These are phyloP conservation scores for Pogona vitticeps DNA, from an alignment of 2,113 vertebrate species.

Conservation along the genomic window DNA sequence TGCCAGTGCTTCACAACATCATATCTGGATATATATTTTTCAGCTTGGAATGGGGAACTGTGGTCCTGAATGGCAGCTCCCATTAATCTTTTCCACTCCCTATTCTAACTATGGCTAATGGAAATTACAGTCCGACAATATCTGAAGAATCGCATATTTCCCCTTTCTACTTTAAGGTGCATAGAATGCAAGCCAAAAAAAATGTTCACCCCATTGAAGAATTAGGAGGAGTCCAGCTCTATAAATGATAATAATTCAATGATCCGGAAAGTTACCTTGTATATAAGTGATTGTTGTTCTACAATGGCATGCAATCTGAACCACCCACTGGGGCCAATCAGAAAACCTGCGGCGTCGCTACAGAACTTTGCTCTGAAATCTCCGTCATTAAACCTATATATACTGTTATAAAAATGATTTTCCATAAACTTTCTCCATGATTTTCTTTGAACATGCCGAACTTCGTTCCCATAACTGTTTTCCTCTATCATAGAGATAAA, in stretches of 20 bases:
- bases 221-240: not conserved
- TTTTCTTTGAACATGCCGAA: conserved; percentile 70
- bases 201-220: not conserved
- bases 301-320: conserved; percentile 37
- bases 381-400: conserved; percentile 42
- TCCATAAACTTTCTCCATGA: conserved; percentile 61
- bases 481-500: conserved; percentile 66
- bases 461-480: conserved; percentile 58
- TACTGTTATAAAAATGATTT: conserved; percentile 66
- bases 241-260: not conserved
- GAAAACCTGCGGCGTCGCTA: conserved; percentile 20
- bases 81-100: too few relatives aligned
- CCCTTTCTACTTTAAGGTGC: not conserved
- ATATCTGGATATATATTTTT: too few relatives aligned
- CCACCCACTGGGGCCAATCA: not conserved
- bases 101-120: too few relatives aligned
- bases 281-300: not conserved
- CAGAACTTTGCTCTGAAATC: conserved; percentile 41
- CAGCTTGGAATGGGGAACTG: too few relatives aligned
- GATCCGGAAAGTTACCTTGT: conserved; percentile 2
- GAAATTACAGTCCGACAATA: not conserved
- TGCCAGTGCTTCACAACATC: too few relatives aligned
- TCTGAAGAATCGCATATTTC: not conserved
- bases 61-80: too few relatives aligned
- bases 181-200: not conserved